Evolutionary conservation across 2,888 invertebrate genomes (phyloP), one percentile per base, ranked within the genome.

Genomic region (Portevinia maculata): DNA sequence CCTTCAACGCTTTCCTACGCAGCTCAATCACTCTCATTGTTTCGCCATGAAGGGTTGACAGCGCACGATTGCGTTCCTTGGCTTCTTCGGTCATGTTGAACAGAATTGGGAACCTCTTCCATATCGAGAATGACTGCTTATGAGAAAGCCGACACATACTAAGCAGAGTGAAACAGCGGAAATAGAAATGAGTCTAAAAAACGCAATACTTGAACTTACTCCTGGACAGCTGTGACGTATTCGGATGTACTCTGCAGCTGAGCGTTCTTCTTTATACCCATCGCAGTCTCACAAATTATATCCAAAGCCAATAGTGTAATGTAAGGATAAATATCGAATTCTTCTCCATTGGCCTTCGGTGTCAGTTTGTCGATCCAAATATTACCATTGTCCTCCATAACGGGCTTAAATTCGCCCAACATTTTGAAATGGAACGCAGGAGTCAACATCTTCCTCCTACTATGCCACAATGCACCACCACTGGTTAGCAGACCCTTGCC

Each of bases 341-440:
- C 73, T 90, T 92, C 32, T 90, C 91, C 64, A 88, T 88, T 13
- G 86, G 89, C 81, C 86, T 89, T 87, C 92, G 93, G 19, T 91
- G 88, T 3, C 13, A 90, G 74, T 21, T 86, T 86, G 3, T 85
- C 85, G 0, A 93, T 88, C 78, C 96, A 89, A 13, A 93, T 91
- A 44, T 91, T 90, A 15, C 93, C 92, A 84, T 94, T 94, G 78
- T 93, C 93, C 86, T 95, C 93, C 89, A 96, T 95, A 0, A 94
- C 93, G 1, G 93, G 93, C 50, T 95, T 90, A 88, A 95, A 96
- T 86, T 94, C 93, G 87, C 95, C 93, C 37, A 96, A 90, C 73
- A 96, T 95, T 86, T 94, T 94, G 88, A 96, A 96, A 89, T 96
- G 96, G 88, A 96, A 96, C 0, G 95, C 93, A 0, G 96, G 95